These are phyloP conservation scores for Drosophila watanabei DNA, from an alignment of 1,140 invertebrate species.

Conservation along the genomic window DNA sequence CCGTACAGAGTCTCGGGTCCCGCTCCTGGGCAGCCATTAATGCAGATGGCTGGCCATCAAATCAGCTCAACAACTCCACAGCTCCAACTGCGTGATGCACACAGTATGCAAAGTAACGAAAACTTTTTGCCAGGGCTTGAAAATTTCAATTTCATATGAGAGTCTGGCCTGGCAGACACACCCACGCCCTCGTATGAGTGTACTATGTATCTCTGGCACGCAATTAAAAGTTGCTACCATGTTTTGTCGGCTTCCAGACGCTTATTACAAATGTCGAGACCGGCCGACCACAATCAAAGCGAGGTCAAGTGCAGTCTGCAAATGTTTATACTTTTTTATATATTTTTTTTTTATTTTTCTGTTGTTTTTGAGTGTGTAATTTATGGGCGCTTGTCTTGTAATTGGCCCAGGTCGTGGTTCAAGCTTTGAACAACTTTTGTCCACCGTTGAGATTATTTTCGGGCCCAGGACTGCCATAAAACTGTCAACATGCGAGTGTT, in stretches of 20 bases:
- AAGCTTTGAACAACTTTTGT: conserved; percentile 21
- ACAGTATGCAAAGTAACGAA: conserved; percentile 45
- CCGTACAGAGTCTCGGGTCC: background rate
- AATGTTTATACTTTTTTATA: conserved; percentile 14
- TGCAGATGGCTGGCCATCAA: conserved; percentile 50
- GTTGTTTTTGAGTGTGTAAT: conserved; percentile 34
- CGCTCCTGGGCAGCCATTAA: conserved; percentile 42
- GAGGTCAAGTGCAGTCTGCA: conserved; percentile 71
- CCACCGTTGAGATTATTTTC: conserved; percentile 21
- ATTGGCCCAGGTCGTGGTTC: conserved; percentile 65
- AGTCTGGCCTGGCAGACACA: conserved; percentile 33
- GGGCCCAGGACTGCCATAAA: conserved; percentile 45
- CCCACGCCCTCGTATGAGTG: background rate
- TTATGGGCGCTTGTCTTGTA: conserved; percentile 44
- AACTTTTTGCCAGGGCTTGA: conserved; percentile 54
- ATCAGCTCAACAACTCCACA: conserved; percentile 57
- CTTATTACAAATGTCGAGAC: conserved; percentile 75
- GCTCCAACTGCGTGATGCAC: conserved; percentile 17
- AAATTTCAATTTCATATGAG: conserved; percentile 66
- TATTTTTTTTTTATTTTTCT: background rate
- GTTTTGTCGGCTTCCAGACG: conserved; percentile 61
- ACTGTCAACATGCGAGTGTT: conserved; percentile 56
- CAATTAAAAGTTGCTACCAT: conserved; percentile 77
- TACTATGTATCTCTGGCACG: conserved; percentile 43
- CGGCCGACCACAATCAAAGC: conserved; percentile 64